Evolutionary conservation across 2,888 invertebrate genomes (phyloP).

Genomic region (Acrobasis suavella): DNA sequence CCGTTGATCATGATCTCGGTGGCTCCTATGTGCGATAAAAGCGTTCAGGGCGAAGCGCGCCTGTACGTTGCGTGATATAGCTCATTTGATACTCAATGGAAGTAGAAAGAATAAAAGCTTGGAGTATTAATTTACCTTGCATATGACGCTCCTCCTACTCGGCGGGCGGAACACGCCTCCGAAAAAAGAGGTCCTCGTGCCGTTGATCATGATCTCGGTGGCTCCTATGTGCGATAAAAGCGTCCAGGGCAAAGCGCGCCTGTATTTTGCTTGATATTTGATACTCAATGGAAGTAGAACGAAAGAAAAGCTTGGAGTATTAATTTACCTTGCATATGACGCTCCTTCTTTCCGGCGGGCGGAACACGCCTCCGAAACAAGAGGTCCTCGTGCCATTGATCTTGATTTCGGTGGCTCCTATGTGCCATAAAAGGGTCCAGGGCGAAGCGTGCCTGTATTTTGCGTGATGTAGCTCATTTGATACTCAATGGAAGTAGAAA

Average conservation of each 20-base stretch:
- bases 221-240: conserved; percentile 75
- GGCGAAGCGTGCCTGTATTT: conserved; percentile 71
- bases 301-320: too few relatives aligned
- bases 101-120: too few relatives aligned
- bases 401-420: conserved; percentile 77
- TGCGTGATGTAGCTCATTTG: too few relatives aligned
- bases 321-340: conserved; percentile 77
- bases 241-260: too few relatives aligned
- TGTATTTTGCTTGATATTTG: too few relatives aligned
- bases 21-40: conserved; percentile 74
- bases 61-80: too few relatives aligned
- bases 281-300: too few relatives aligned
- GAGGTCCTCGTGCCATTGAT: conserved; percentile 73
- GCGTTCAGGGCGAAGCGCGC: conserved; percentile 70
- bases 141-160: conserved; percentile 69
- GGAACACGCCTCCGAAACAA: conserved; percentile 72
- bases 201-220: conserved; percentile 77
- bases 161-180: conserved; percentile 73
- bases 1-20: conserved; percentile 79
- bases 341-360: conserved; percentile 69
- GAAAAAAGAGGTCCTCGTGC: conserved; percentile 71
- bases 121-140: too few relatives aligned
- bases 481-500: too few relatives aligned
- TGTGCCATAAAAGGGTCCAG: conserved; percentile 72
- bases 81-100: too few relatives aligned